Conservation (phyloP, 2,797 vertebrate species). For the Corythornis leucogaster region DNA sequence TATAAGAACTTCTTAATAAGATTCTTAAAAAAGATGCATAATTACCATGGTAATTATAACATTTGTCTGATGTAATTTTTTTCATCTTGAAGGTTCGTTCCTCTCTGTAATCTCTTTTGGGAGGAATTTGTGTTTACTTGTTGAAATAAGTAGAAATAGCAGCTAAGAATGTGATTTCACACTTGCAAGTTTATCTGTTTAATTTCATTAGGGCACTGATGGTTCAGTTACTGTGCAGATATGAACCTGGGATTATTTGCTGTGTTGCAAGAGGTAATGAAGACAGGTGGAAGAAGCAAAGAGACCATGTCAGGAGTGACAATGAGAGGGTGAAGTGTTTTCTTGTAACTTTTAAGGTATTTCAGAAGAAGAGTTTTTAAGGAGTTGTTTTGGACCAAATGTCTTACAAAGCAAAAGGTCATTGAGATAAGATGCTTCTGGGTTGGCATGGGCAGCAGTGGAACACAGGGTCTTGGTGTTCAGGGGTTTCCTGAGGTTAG, state of each 20-base stretch:
- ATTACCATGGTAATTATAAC: neutral
- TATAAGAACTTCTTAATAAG: neutral
- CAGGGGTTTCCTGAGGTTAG: too few species aligned
- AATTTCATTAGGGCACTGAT: neutral
- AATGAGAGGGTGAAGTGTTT: rapidly evolving
- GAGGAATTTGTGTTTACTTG: neutral
- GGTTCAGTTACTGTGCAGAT: neutral
- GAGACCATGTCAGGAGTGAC: neutral
- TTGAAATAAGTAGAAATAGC: neutral
- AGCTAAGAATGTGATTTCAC: neutral
- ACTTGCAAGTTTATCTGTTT: neutral
- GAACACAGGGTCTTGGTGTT: too few species aligned
- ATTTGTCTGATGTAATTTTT: neutral
- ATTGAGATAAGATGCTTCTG: too few species aligned
- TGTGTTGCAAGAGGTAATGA: neutral
- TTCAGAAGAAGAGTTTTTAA: neutral
- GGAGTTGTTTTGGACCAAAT: neutral
- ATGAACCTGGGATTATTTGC: neutral
- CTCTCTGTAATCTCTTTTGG: neutral
- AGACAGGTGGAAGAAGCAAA: neutral
- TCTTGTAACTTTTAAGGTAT: neutral
- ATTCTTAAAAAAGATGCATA: neutral
- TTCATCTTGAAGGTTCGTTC: neutral
- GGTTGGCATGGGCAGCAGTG: too few species aligned
- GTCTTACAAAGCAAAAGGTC: neutral